Evolutionary conservation across 1,140 invertebrate species (phyloP).

Genomic region (Bradynema listronoti): DNA sequence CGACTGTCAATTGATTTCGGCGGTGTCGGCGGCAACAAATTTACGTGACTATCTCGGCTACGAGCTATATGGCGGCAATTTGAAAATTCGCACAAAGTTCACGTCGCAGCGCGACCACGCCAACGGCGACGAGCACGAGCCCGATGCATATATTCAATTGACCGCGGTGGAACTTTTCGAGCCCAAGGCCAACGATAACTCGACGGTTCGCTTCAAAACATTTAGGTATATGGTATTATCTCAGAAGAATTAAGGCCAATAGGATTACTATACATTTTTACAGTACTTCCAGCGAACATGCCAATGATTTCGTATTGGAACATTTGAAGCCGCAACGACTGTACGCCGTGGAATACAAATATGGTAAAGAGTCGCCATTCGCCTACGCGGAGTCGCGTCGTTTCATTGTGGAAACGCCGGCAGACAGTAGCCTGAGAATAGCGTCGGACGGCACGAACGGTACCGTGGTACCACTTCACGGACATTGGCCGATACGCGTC

Average conservation of each 20-base stretch:
- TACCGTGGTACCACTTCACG: conserved; percentile 10
- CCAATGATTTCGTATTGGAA: conserved; percentile 36
- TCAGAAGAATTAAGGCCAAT: not conserved
- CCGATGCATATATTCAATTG: conserved; percentile 39
- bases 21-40: conserved; percentile 32
- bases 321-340: conserved; percentile 36
- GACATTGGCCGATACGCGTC: conserved; percentile 27
- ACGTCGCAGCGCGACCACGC: not conserved
- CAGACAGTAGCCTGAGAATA: conserved; percentile 6
- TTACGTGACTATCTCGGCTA: conserved; percentile 44
- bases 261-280: conserved; percentile 16
- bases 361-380: conserved; percentile 50
- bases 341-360: conserved; percentile 52
- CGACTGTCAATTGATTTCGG: conserved; percentile 37
- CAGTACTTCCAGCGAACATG: conserved; percentile 31
- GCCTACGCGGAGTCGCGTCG: conserved; percentile 49
- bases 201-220: conserved; percentile 33
- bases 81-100: not conserved
- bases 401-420: conserved; percentile 46
- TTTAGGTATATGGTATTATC: conserved; percentile 27
- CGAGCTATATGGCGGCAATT: conserved; percentile 5
- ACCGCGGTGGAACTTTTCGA: conserved; percentile 35
- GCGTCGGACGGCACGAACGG: not conserved
- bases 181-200: conserved; percentile 15
- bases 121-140: conserved; percentile 18